A percentile compares a stretch with the other conserved stretches of the same genome.
These are phyloP conservation scores for Arrhopalites spinosus DNA, from an alignment of 2,888 invertebrate genomes.

Conservation along the genomic window DNA sequence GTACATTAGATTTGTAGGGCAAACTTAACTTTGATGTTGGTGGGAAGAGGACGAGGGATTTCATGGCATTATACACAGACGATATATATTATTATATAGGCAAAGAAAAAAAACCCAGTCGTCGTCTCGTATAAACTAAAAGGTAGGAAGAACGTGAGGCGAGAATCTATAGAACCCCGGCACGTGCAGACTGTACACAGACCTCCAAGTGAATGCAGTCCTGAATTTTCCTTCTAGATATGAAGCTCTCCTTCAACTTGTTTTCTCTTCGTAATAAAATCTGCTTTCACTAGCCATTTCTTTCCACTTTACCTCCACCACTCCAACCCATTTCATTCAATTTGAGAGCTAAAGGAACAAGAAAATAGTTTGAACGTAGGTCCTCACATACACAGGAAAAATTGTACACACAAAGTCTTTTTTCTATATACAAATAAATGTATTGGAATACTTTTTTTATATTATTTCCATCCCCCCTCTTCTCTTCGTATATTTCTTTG, in stretches of 20 bases:
- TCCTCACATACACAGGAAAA: too few species aligned
- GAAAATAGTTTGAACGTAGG: not conserved
- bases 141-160: constrained; percentile 10
- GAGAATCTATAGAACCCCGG: constrained; percentile 19
- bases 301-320: constrained; percentile 19
- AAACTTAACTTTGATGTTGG: constrained; percentile 8
- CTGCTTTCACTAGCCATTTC: constrained; percentile 25
- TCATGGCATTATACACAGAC: not conserved
- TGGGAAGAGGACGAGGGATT: not conserved
- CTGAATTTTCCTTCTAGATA: not conserved
- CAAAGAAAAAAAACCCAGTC: too few species aligned
- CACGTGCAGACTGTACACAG: constrained; percentile 8
- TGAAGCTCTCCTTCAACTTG: constrained; percentile 1
- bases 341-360: constrained; percentile 11
- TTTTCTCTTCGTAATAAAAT: constrained; percentile 24
- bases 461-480: too few species aligned
- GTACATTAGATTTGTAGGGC: constrained; percentile 7
- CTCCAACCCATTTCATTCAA: constrained; percentile 31
- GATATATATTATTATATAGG: too few species aligned
- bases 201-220: too few species aligned
- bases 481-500: not conserved
- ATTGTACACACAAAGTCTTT: too few species aligned
- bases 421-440: too few species aligned
- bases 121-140: too few species aligned
- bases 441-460: too few species aligned